phyloP scores from a whole-genome alignment of 2,113 vertebrate species.

The Pluvialis apricaria region DNA sequence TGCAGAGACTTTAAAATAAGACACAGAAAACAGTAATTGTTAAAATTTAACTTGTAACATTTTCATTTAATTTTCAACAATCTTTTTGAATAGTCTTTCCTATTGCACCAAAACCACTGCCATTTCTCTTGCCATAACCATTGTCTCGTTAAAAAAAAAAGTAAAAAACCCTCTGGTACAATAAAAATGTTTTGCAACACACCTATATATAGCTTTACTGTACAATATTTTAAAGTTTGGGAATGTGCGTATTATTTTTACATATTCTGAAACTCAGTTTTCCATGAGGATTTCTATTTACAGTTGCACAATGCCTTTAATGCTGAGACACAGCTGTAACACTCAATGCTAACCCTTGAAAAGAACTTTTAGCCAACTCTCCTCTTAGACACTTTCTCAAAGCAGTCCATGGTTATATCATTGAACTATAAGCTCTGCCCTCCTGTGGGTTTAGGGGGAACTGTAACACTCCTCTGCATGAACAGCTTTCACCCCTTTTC shows the following conservation, averaged over 20 bases:
- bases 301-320: background rate
- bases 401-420: rapidly evolving
- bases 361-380: background rate
- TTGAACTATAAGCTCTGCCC: background rate
- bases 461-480: no score
- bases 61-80: background rate
- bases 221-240: background rate
- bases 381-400: background rate
- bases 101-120: background rate
- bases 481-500: background rate
- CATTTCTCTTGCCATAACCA: background rate
- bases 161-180: background rate
- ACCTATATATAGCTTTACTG: background rate
- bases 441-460: background rate
- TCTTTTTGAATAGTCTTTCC: background rate
- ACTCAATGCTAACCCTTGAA: background rate
- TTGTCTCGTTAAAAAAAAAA: background rate
- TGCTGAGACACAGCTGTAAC: background rate
- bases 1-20: background rate
- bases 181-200: background rate
- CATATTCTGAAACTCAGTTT: background rate
- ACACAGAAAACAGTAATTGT: background rate
- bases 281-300: background rate
- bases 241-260: background rate
- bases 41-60: background rate